These are phyloP conservation scores for Acestrorhynchus altus DNA, from an alignment of 2,797 vertebrate species.

Conservation along the genomic window DNA sequence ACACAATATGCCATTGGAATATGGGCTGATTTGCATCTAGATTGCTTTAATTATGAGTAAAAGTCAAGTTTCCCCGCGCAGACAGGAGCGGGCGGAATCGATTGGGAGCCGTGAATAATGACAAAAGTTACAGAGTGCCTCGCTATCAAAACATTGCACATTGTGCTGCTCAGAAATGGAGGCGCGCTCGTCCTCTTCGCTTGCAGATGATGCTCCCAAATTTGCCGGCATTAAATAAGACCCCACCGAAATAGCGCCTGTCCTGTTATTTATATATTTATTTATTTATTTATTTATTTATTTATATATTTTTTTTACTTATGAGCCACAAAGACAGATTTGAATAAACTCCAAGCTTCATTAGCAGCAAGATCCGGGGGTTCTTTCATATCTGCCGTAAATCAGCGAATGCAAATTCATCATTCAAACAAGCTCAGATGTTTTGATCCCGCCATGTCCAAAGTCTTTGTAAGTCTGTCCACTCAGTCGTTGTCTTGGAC, in stretches of 20 bases:
- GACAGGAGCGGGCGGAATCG: conserved; percentile 78
- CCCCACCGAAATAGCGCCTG: conserved; percentile 19
- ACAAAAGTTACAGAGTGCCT: conserved; percentile 73
- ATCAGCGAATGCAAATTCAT: background rate
- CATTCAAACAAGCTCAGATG: background rate
- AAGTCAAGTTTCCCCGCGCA: conserved; percentile 78
- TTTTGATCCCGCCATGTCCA: no score
- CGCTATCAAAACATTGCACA: conserved; percentile 68
- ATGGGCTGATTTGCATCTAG: conserved; percentile 82
- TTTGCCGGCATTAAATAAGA: conserved; percentile 39
- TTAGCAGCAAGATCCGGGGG: background rate
- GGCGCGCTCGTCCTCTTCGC: conserved; percentile 54
- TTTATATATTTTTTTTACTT: background rate
- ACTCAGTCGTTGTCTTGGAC: no score
- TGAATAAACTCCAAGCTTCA: conserved; percentile 26
- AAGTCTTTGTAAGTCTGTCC: no score
- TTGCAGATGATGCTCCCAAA: conserved; percentile 5
- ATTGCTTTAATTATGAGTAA: conserved; percentile 86
- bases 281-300: conserved; percentile 14
- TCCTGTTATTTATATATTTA: no score
- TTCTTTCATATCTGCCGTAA: background rate
- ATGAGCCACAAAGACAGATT: background rate
- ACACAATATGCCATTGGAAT: conserved; percentile 72
- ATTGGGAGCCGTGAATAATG: conserved; percentile 81
- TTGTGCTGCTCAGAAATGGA: conserved; percentile 62